These are phyloP conservation scores for Eubasilissa splendida DNA, from an alignment of 2,888 invertebrate species.

Conservation along the genomic window DNA sequence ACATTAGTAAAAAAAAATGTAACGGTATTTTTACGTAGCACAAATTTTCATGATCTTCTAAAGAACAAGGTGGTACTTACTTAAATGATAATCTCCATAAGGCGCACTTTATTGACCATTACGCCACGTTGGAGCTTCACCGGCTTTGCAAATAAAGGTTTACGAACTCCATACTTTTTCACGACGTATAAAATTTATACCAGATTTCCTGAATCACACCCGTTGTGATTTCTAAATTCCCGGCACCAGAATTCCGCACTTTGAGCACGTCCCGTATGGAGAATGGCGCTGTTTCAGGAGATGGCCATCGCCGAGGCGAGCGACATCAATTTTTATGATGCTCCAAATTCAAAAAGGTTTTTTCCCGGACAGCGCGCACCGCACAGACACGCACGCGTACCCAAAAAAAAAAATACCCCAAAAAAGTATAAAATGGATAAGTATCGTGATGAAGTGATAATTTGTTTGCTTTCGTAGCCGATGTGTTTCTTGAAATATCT, in stretches of 20 bases:
- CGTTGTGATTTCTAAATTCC: conserved; percentile 30
- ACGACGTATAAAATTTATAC: conserved; percentile 27
- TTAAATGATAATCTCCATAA: conserved; percentile 10
- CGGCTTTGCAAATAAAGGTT: conserved; percentile 17
- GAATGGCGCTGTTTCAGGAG: conserved; percentile 33
- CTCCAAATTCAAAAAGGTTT: conserved; percentile 14
- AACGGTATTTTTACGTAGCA: neutral
- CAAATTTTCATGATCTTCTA: conserved; percentile 6
- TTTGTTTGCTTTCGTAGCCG: neutral
- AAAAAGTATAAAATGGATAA: too few relatives aligned
- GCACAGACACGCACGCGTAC: neutral
- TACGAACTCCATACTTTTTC: conserved; percentile 26
- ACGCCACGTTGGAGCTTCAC: neutral
- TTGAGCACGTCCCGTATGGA: conserved; percentile 41
- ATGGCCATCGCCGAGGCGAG: conserved; percentile 14
- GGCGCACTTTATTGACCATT: conserved; percentile 18
- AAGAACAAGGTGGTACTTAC: neutral
- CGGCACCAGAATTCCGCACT: conserved; percentile 17
- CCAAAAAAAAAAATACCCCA: too few relatives aligned
- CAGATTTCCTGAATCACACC: conserved; percentile 12
- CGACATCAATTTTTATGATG: conserved; percentile 30
- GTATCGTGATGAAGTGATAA: neutral
- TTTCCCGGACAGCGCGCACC: neutral
- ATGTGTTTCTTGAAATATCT: too few relatives aligned
- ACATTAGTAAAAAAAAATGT: too few relatives aligned